A percentile compares a stretch with the other conserved stretches of the same genome.
These are phyloP conservation scores for Nautilus pompilius DNA, from an alignment of 1,140 invertebrate genomes.

Conservation along the genomic window DNA sequence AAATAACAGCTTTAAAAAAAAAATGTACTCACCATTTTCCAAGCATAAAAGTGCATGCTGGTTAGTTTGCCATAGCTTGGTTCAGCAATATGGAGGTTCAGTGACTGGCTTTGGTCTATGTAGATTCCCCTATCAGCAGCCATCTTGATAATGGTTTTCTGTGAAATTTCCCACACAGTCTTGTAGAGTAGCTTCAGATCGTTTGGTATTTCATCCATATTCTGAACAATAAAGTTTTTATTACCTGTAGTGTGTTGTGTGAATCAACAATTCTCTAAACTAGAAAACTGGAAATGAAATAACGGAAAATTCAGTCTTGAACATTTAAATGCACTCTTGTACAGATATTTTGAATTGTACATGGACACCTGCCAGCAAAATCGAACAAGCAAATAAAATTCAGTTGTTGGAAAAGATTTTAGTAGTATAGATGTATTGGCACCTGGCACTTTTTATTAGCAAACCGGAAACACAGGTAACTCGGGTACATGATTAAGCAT, in stretches of 20 bases:
- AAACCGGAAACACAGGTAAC: neutral
- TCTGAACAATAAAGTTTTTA: conserved; percentile 56
- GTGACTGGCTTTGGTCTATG: conserved; percentile 97
- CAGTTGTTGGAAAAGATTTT: neutral
- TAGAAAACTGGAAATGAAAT: neutral
- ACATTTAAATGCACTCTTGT: neutral
- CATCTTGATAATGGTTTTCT: conserved; percentile 94
- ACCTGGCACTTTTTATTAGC: neutral
- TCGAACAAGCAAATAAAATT: neutral
- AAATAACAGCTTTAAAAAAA: neutral
- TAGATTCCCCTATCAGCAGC: conserved; percentile 96
- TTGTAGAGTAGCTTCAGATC: conserved; percentile 91
- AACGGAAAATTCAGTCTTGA: neutral
- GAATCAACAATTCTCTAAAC: neutral
- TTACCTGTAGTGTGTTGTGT: neutral
- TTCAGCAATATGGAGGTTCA: conserved; percentile 94
- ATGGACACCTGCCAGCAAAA: neutral
- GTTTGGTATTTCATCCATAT: conserved; percentile 82
- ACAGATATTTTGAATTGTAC: neutral
- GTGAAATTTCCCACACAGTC: conserved; percentile 98
- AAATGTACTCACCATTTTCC: conserved; percentile 73
- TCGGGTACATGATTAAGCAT: neutral
- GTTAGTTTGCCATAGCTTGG: conserved; percentile 91
- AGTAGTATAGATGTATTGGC: neutral
- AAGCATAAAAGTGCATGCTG: conserved; percentile 98